phyloP scores from a whole-genome alignment of 1,140 invertebrate genomes.

The Lucilia sericata region DNA sequence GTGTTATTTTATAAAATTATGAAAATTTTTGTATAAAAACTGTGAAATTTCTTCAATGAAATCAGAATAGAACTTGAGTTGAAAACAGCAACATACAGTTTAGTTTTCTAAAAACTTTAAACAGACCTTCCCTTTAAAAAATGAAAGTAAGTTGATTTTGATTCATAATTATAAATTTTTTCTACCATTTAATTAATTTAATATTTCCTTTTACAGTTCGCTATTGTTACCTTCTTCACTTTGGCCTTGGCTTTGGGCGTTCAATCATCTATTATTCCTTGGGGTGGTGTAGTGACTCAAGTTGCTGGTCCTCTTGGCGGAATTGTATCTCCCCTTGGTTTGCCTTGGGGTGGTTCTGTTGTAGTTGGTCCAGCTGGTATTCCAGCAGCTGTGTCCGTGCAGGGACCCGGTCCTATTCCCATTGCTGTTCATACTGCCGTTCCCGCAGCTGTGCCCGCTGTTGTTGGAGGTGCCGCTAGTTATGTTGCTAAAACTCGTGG shows the following conservation, averaged over 20 bases:
- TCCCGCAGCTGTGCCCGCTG: neutral
- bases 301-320: neutral
- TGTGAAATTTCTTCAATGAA: too few species aligned
- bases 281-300: slow-evolving; percentile 45
- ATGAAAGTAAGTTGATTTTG: too few species aligned
- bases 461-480: slow-evolving; percentile 41
- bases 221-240: slow-evolving; percentile 57
- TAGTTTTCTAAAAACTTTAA: too few species aligned
- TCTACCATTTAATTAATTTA: too few species aligned
- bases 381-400: neutral
- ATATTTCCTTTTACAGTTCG: slow-evolving; percentile 53
- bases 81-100: too few species aligned
- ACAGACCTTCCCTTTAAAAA: too few species aligned
- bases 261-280: slow-evolving; percentile 54
- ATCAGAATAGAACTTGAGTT: too few species aligned
- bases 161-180: too few species aligned
- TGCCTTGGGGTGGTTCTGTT: neutral
- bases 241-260: slow-evolving; percentile 65
- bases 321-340: neutral
- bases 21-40: too few species aligned
- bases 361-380: neutral
- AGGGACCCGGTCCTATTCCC: slow-evolving; percentile 55
- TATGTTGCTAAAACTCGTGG: slow-evolving; percentile 71
- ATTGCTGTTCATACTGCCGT: slow-evolving; percentile 48
- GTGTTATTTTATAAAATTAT: too few species aligned